These are phyloP conservation scores for Psammodynastes pulverulentus DNA, from an alignment of 2,113 vertebrate species.

Conservation along the genomic window DNA sequence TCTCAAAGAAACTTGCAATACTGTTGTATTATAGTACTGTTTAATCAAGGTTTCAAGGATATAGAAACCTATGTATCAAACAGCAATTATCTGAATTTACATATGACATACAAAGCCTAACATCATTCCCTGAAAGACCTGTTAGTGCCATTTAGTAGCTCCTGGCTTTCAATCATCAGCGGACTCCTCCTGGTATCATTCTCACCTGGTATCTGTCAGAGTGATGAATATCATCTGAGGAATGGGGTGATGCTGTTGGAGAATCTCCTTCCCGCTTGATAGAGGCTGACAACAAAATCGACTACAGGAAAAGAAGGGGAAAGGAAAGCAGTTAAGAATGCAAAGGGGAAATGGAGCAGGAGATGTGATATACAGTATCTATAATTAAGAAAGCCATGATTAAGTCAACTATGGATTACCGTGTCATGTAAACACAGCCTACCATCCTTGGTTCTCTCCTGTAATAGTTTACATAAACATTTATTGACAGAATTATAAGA, in stretches of 20 bases:
- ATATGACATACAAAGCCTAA: background rate
- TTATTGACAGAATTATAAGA: background rate
- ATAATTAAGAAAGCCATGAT: background rate
- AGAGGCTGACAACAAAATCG: constrained; percentile 94
- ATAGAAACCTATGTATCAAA: background rate
- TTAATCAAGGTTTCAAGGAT: background rate
- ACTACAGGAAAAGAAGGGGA: constrained; percentile 75
- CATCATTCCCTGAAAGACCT: background rate
- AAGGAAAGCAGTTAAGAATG: constrained; percentile 30
- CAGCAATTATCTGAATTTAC: background rate
- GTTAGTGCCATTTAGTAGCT: background rate
- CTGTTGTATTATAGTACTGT: background rate
- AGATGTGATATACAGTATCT: background rate
- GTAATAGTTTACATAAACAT: background rate
- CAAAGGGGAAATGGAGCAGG: background rate
- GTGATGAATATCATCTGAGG: constrained; percentile 96
- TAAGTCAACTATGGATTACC: background rate
- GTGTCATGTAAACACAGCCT: background rate
- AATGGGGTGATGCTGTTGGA: constrained; percentile 93
- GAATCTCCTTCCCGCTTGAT: constrained; percentile 99
- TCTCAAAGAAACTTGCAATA: background rate
- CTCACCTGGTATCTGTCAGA: constrained; percentile 99
- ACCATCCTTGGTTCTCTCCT: background rate
- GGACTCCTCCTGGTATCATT: constrained; percentile 7
- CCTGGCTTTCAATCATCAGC: background rate